Base-by-base conservation (phyloP, 2,888 invertebrate genomes). In the Cylindroiulus punctatus region DNA sequence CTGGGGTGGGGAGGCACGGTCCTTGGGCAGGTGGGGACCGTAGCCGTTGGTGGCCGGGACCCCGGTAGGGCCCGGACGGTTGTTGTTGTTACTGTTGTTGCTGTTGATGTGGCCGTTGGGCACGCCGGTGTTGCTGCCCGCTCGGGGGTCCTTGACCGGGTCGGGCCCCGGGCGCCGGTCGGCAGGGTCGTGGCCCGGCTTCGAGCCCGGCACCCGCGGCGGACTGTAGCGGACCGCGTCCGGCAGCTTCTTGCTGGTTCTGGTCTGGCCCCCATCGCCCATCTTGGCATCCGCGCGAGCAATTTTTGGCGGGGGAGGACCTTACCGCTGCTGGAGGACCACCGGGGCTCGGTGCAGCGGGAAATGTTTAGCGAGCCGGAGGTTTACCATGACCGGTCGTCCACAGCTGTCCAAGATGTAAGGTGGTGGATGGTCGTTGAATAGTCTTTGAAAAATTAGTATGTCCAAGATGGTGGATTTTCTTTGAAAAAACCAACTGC, bases 211-310 rank as follows among this genome's bases (percentile, higher is more conserved):
- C 32, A 81, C 7, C 17, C 81, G 81, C 4, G 87, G 87, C 3
- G 87, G 87, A 76, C 85, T 85, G 85, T 87, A 87, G 0, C 87
- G 85, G 17, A 87, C 22, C 5, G 87, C 44, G 19, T 87, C 87
- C 22, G 87, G 87, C 30, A 85, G n/a, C 57, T 87, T 87, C 52
- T 85, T 85, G 42, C n/a, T 30, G 76, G 65, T 81, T 81, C 65
- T 76, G 30, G 44, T 84, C 30, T 87, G 87, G 19, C 86, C 86
- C 36, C 86, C 86, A 44, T 86, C 86, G 17, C 86, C 86, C 86
- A 86, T 86, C n/a, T 83, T 83, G 26, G 30, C 76, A 76, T 76
- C 26, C 26, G 26, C 32, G 76, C 76, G 76, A 30, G 76, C 76
- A 30, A 76, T 76, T 30, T 76, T 76, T 14, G 76, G 30, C 14